Conservation (phyloP, 2,888 invertebrate species). For the Dynastes grantii region DNA sequence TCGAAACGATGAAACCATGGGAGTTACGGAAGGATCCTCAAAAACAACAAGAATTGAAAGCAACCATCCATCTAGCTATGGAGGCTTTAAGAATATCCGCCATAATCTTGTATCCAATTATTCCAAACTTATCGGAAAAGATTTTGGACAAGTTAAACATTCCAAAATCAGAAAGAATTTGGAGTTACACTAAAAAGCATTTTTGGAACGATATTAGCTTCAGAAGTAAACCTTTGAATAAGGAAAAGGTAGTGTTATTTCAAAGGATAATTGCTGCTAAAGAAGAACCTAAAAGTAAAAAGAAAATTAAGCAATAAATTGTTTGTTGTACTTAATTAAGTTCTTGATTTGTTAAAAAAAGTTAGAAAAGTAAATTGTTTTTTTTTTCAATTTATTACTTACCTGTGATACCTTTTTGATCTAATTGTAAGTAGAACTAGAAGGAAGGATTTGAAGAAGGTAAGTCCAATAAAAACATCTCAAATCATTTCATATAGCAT, state of each 20-base stretch:
- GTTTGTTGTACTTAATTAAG: not conserved
- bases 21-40: conserved; percentile 79
- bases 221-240: conserved; percentile 57
- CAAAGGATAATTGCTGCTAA: conserved; percentile 63
- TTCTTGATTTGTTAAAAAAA: not conserved
- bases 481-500: conserved; percentile 13
- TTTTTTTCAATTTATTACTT: not conserved
- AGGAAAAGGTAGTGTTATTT: conserved; percentile 63
- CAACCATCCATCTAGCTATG: conserved; percentile 86
- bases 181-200: conserved; percentile 70
- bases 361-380: not conserved
- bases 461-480: not conserved
- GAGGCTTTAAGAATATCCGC: conserved; percentile 87
- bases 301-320: conserved; percentile 38
- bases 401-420: too few species aligned
- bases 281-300: conserved; percentile 53
- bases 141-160: conserved; percentile 82
- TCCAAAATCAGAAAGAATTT: conserved; percentile 70
- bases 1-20: conserved; percentile 93
- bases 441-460: too few species aligned
- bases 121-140: conserved; percentile 81
- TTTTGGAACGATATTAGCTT: conserved; percentile 62
- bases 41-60: conserved; percentile 72
- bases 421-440: too few species aligned
- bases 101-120: conserved; percentile 88